These are phyloP conservation scores for Danionella dracula DNA, from an alignment of 2,797 vertebrate species.

Conservation along the genomic window DNA sequence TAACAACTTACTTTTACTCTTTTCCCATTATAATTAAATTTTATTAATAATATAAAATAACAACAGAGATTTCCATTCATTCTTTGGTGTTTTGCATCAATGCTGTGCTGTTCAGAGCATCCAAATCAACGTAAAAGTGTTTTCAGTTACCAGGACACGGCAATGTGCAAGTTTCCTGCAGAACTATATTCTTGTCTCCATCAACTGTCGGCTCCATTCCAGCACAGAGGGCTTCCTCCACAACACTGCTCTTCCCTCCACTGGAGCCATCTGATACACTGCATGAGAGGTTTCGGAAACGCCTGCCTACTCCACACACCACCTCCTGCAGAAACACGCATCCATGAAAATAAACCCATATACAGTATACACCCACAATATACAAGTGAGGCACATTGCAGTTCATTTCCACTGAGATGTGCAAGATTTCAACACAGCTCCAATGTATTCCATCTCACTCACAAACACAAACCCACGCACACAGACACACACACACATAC, in stretches of 20 bases:
- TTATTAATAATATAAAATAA: no score
- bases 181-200: conserved; percentile 71
- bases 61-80: no score
- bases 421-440: no score
- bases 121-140: not conserved
- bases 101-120: no score
- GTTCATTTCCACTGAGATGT: no score
- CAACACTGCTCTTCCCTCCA: conserved; percentile 69
- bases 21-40: no score
- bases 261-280: conserved; percentile 84
- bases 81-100: no score
- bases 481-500: conserved; percentile 2
- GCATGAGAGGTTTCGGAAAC: conserved; percentile 87
- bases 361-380: not conserved
- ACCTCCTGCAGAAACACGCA: conserved; percentile 72
- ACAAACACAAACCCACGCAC: conserved; percentile 3
- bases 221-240: conserved; percentile 90
- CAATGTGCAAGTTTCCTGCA: conserved; percentile 84
- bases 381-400: no score
- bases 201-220: conserved; percentile 75
- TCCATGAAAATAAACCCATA: not conserved
- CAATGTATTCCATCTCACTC: no score
- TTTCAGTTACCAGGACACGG: conserved; percentile 87
- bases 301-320: conserved; percentile 86
- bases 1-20: no score